phyloP scores from a whole-genome alignment of 2,888 invertebrate genomes.

The Dicroscelio sp. region DNA sequence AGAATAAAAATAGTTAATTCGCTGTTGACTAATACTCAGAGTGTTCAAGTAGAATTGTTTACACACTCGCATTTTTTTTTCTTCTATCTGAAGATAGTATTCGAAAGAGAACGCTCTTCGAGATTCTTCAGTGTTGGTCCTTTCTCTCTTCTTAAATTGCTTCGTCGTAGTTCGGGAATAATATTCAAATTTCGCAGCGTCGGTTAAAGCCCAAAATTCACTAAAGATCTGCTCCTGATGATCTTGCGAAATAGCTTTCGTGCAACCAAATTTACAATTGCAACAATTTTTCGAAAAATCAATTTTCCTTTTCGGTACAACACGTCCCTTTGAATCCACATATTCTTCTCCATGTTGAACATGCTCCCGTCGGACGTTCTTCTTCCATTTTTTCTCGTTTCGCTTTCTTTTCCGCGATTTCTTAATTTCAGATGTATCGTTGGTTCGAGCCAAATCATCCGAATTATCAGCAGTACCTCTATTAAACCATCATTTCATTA shows the following conservation, averaged over 20 bases:
- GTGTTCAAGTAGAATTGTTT: slow-evolving; percentile 9
- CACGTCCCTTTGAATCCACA: background rate
- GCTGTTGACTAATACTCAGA: background rate
- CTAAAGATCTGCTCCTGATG: background rate
- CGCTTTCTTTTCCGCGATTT: slow-evolving; percentile 4
- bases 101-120: background rate
- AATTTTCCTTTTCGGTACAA: background rate
- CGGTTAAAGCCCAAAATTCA: slow-evolving; percentile 8
- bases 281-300: slow-evolving; percentile 6
- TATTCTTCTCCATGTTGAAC: slow-evolving; percentile 1
- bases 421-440: too few species aligned
- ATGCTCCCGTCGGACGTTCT: background rate
- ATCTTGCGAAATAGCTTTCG: background rate
- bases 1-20: slow-evolving; percentile 27
- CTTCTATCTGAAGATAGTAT: background rate
- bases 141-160: background rate
- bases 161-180: background rate
- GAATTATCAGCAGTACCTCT: background rate
- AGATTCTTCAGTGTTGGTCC: background rate
- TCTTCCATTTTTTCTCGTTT: background rate
- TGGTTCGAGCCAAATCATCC: background rate
- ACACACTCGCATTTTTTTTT: slow-evolving; percentile 19
- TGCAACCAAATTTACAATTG: slow-evolving; percentile 2
- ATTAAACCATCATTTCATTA: background rate
- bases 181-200: background rate